These are phyloP conservation scores for Triplophysa siluroides DNA, from an alignment of 2,113 vertebrate genomes.

Conservation along the genomic window DNA sequence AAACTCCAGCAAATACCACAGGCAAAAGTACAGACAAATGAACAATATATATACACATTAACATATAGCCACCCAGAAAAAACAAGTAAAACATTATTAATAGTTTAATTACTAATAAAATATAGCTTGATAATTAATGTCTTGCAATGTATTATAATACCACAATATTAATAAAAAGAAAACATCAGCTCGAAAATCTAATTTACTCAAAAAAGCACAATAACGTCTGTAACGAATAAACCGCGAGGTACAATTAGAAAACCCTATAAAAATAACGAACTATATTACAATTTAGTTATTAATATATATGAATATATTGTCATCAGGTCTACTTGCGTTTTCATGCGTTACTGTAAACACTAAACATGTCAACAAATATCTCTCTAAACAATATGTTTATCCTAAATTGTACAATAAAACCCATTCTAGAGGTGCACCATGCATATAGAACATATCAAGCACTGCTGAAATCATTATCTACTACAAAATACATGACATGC, in stretches of 20 bases:
- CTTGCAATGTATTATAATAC: too few relatives aligned
- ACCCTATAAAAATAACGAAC: not conserved
- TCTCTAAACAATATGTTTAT: slow-evolving; percentile 5
- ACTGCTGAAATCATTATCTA: not conserved
- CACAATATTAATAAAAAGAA: too few relatives aligned
- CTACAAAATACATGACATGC: not conserved
- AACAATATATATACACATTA: too few relatives aligned
- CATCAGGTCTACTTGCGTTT: not conserved
- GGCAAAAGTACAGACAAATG: too few relatives aligned
- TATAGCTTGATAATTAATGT: too few relatives aligned
- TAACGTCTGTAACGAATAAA: not conserved
- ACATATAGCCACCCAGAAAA: too few relatives aligned
- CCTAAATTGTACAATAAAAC: not conserved
- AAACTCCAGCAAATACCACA: too few relatives aligned
- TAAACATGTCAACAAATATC: slow-evolving; percentile 17
- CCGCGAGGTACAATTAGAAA: too few relatives aligned
- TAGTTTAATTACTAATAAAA: too few relatives aligned
- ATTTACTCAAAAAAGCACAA: too few relatives aligned
- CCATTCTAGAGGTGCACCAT: not conserved
- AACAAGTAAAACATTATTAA: too few relatives aligned
- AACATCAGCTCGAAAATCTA: too few relatives aligned
- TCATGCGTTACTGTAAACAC: not conserved
- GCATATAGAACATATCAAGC: not conserved
- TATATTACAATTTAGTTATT: not conserved
- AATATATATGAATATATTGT: not conserved